Percentiles rank a stretch among this genome's conserved stretches.
Evolutionary conservation across 2,113 vertebrate genomes (phyloP).

Genomic region (Xenopus laevis): DNA sequence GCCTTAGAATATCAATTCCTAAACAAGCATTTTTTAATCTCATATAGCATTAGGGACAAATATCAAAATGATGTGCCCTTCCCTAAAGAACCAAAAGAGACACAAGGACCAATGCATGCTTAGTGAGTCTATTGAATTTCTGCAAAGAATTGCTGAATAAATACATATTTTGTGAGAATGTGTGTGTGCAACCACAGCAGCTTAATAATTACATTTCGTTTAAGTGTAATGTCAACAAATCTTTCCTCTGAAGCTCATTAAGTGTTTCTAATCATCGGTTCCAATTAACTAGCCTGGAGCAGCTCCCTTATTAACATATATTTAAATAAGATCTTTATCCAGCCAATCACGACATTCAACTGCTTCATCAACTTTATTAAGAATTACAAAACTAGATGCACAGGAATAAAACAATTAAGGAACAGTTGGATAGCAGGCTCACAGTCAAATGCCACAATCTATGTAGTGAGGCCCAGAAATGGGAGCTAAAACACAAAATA

Average conservation of each 20-base stretch:
- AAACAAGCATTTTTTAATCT: too few relatives aligned
- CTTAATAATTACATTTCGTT: slow-evolving; percentile 12
- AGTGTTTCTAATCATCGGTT: slow-evolving; percentile 23
- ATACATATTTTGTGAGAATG: not conserved
- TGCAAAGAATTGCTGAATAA: too few relatives aligned
- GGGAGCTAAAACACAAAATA: slow-evolving; percentile 4
- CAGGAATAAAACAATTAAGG: slow-evolving; percentile 9
- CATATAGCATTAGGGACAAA: too few relatives aligned
- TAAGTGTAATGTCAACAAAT: slow-evolving; percentile 30
- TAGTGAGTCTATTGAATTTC: too few relatives aligned
- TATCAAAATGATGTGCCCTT: too few relatives aligned
- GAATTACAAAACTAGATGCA: slow-evolving; percentile 35
- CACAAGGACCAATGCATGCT: too few relatives aligned
- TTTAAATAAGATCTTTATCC: slow-evolving; percentile 16
- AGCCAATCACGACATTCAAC: slow-evolving; percentile 6
- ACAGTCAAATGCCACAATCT: not conserved
- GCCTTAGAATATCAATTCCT: too few relatives aligned
- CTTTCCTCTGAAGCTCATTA: slow-evolving; percentile 23
- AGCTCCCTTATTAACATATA: slow-evolving; percentile 22
- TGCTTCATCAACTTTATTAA: slow-evolving; percentile 31
- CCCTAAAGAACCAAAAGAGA: too few relatives aligned
- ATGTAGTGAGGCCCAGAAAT: not conserved
- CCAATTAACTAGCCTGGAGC: slow-evolving; percentile 28
- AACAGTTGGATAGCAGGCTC: not conserved
- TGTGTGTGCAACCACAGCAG: not conserved